Evolutionary conservation across 2,113 vertebrate species (phyloP).

Genomic region (Neomonachus schauinslandi): DNA sequence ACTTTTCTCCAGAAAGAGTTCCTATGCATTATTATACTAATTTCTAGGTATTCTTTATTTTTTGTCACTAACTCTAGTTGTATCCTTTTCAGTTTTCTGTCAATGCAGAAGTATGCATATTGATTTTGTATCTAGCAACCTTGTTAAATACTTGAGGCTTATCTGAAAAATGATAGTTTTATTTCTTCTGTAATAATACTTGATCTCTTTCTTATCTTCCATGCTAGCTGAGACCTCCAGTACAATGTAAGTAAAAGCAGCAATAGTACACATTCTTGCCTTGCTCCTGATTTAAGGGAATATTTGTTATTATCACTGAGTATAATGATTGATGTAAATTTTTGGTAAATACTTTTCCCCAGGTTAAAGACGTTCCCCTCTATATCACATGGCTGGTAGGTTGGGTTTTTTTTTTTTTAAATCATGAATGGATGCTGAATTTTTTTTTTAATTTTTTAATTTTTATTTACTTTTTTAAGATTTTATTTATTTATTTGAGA

Average conservation of each 20-base stretch:
- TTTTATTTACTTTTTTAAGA: too few relatives aligned
- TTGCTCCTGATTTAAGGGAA: not conserved
- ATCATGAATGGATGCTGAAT: not conserved
- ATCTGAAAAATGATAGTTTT: not conserved
- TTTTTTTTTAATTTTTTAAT: not conserved
- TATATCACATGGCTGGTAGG: not conserved
- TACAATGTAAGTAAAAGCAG: not conserved
- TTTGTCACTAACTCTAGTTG: not conserved
- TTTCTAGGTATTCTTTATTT: not conserved
- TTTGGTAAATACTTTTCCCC: slow-evolving; percentile 38
- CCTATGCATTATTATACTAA: not conserved
- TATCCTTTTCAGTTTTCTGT: not conserved
- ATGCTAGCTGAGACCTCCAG: not conserved
- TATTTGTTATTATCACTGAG: not conserved
- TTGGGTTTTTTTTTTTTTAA: not conserved
- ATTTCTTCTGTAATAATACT: not conserved
- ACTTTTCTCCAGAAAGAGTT: not conserved
- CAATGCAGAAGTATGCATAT: not conserved
- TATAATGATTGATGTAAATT: not conserved
- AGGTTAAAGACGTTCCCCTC: not conserved
- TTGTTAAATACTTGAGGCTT: slow-evolving; percentile 26
- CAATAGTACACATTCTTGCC: not conserved
- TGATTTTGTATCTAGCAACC: slow-evolving; percentile 23
- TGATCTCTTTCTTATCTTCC: not conserved
- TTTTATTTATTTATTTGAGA: too few relatives aligned